Conservation (phyloP, 2,888 invertebrate genomes). For the Drosophila affinis region DNA sequence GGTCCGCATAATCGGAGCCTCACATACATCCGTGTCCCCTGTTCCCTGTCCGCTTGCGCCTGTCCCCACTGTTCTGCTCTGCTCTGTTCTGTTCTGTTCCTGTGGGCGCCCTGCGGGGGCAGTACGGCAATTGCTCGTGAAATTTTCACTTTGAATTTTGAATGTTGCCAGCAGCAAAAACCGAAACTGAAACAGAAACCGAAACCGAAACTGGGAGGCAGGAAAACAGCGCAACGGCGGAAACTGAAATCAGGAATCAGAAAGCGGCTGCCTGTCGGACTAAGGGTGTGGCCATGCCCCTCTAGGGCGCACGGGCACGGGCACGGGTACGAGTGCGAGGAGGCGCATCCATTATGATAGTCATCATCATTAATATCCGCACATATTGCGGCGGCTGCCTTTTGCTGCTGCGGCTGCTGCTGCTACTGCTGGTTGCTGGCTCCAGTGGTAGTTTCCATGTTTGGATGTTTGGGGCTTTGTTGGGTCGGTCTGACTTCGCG, state of each 20-base stretch:
- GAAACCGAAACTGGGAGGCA: conserved; percentile 1
- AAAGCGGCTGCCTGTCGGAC: not conserved
- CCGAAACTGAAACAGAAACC: conserved; percentile 6
- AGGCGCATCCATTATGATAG: conserved; percentile 34
- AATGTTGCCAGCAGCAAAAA: conserved; percentile 35
- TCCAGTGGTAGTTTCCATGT: not conserved
- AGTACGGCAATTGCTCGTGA: conserved; percentile 36
- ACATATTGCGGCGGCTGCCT: conserved; percentile 39
- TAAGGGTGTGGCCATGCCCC: conserved; percentile 22
- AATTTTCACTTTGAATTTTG: conserved; percentile 51
- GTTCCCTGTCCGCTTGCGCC: too few species aligned
- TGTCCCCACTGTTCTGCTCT: not conserved
- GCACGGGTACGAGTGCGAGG: too few species aligned
- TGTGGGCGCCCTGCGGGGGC: conserved; percentile 17
- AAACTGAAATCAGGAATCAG: conserved; percentile 27
- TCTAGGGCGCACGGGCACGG: too few species aligned
- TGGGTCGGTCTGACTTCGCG: conserved; percentile 10
- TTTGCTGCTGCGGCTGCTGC: conserved; percentile 7
- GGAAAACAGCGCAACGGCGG: not conserved
- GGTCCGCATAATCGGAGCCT: conserved; percentile 43
- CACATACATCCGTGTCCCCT: conserved; percentile 1
- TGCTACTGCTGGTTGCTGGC: not conserved
- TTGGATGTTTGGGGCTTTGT: conserved; percentile 7
- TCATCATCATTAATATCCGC: conserved; percentile 45
- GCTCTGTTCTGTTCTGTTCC: too few species aligned